Evolutionary conservation across 2,113 vertebrate genomes (phyloP).

Genomic region (Prunella fulvescens): DNA sequence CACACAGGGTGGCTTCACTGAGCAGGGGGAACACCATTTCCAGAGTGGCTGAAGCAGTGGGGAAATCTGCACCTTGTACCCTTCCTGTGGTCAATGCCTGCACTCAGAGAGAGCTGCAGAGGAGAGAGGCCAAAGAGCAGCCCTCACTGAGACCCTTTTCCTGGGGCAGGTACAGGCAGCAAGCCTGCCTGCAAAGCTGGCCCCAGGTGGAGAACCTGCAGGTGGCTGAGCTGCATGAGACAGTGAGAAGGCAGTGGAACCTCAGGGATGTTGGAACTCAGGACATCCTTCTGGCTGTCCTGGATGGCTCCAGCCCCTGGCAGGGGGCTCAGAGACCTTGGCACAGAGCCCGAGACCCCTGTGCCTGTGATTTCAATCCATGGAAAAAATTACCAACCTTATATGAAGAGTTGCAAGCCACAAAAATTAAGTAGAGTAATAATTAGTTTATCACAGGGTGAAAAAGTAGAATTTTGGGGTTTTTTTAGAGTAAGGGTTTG

Average conservation of each 20-base stretch:
- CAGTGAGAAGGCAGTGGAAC: background rate
- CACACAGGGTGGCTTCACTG: background rate
- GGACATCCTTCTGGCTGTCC: too few relatives aligned
- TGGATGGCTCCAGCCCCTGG: too few relatives aligned
- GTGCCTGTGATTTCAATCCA: too few relatives aligned
- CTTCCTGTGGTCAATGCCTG: background rate
- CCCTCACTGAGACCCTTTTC: background rate
- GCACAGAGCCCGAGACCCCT: too few relatives aligned
- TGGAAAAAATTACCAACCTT: too few relatives aligned
- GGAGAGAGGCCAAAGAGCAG: background rate
- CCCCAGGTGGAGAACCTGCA: background rate
- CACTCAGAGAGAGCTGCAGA: background rate
- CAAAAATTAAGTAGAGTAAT: too few relatives aligned
- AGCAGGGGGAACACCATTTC: background rate
- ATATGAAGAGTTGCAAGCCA: too few relatives aligned
- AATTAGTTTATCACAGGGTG: too few relatives aligned
- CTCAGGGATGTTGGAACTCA: background rate
- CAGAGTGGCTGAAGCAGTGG: background rate
- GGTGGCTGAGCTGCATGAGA: background rate
- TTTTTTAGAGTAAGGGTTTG: too few relatives aligned
- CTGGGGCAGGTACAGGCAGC: background rate
- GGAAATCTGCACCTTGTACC: background rate
- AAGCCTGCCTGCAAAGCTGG: background rate
- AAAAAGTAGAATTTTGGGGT: too few relatives aligned
- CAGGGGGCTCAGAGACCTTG: too few relatives aligned